Evolutionary conservation across 1,140 invertebrate genomes (phyloP), one percentile per base, ranked within the genome.

Genomic region (Lordiphosa collinella): DNA sequence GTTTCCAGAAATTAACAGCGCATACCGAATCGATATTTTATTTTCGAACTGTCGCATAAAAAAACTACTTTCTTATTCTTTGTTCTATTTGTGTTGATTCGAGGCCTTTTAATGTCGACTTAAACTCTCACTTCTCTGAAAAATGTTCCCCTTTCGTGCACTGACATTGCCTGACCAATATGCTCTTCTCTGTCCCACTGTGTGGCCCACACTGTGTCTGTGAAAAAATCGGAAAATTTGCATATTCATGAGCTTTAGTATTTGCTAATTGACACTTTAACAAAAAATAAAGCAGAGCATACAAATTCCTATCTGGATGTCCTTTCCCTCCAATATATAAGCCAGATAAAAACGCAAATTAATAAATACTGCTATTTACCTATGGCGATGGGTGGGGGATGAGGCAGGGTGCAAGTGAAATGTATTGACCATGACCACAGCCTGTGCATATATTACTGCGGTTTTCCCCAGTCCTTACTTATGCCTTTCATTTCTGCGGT

Each of bases 181-280:
- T 59, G 29, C 70, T 13, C 11, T 60, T 13, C 13, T 4, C 29
- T 11, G 11, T 12, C 12, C 0, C 12, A 22, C 31, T 14, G 22
- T n/a, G 37, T 53, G 69, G 41, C 8, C 37, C 37, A 11, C 38
- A 40, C 9, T 13, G 18, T n/a, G n/a, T n/a, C n/a, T n/a, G n/a
- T n/a, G 29, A 52, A 72, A 59, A 68, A 71, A 47, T 25, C 25
- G 16, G 11, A 56, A 52, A 56, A 82, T 82, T 82, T 82, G 72
- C 78, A 82, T 82, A 82, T 82, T 82, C 78, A 82, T 84, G 78
- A 84, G 76, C 78, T 68, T 64, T 78, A 78, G 76, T 82, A 76
- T 82, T 78, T 84, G 72, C 78, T 84, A 82, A 82, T 82, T 82
- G 76, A 73, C 78, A 82, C 51, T 84, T 64, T 49, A 68, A 63